Conservation (phyloP, 2,113 vertebrate species). For the Damaliscus lunatus region DNA sequence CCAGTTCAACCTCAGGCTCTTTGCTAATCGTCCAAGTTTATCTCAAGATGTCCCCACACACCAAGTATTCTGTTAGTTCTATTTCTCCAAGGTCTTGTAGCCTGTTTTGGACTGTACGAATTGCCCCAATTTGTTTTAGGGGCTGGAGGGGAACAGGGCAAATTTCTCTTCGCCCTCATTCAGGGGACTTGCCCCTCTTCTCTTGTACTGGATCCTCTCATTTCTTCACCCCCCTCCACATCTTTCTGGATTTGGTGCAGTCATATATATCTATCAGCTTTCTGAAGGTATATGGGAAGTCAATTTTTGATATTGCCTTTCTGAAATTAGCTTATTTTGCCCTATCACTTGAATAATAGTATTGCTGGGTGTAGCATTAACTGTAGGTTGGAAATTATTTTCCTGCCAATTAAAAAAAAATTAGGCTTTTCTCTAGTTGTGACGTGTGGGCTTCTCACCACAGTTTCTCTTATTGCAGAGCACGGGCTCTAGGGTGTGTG, state of each 20-base stretch:
- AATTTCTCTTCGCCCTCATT: background rate
- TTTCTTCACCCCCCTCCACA: background rate
- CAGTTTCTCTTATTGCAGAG: background rate
- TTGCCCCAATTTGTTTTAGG: background rate
- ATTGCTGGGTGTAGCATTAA: background rate
- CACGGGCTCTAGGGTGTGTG: background rate
- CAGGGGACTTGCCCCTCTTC: background rate
- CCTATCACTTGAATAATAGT: background rate
- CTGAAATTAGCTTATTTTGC: background rate
- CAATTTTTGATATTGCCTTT: background rate
- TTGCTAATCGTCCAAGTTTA: background rate
- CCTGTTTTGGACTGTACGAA: background rate
- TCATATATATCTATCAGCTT: background rate
- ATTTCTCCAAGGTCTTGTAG: background rate
- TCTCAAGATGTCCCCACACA: background rate
- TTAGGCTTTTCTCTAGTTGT: background rate
- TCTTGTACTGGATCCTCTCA: background rate
- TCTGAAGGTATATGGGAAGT: background rate
- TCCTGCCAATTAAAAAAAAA: background rate
- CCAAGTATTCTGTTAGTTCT: background rate
- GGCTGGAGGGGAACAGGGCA: background rate
- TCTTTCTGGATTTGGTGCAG: background rate
- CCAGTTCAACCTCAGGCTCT: background rate
- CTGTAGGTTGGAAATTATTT: background rate
- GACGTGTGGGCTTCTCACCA: background rate